Evolutionary conservation across 2,797 vertebrate species (phyloP).

Genomic region (Chaunax sp.): DNA sequence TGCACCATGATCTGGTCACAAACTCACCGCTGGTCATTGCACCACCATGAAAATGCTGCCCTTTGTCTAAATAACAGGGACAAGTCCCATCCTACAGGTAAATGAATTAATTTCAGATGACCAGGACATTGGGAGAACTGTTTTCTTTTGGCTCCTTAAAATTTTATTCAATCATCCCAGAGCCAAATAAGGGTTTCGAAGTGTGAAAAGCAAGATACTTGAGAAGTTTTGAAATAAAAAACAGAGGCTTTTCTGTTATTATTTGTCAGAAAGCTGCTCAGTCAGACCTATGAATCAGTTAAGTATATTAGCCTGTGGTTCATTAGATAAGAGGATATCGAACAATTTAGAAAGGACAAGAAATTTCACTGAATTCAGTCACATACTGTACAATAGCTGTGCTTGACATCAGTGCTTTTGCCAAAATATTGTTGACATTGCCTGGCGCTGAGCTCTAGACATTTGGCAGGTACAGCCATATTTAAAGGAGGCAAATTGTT

Average conservation of each 20-base stretch:
- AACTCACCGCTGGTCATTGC: no score
- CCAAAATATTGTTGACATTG: background rate
- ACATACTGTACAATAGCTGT: background rate
- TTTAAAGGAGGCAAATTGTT: slow-evolving; percentile 28
- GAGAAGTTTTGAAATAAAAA: background rate
- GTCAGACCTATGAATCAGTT: no score
- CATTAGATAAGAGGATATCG: background rate
- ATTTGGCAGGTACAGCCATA: slow-evolving; percentile 19
- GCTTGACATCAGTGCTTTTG: background rate
- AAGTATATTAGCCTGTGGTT: background rate
- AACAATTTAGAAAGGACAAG: background rate
- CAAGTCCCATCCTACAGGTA: no score
- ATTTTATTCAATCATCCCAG: no score
- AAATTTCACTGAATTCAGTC: background rate
- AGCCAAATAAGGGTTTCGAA: no score
- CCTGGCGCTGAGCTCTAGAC: background rate
- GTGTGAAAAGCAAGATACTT: background rate
- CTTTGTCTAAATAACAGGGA: no score
- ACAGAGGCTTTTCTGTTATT: background rate
- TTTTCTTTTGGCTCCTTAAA: no score
- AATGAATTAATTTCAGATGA: no score
- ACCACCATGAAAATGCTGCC: no score
- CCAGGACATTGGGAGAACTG: no score
- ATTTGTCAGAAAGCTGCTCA: background rate
- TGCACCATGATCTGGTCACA: no score